Evolutionary conservation across 2,113 vertebrate species (phyloP), one percentile per base, ranked within the genome.

Genomic region (Chitala chitala): DNA sequence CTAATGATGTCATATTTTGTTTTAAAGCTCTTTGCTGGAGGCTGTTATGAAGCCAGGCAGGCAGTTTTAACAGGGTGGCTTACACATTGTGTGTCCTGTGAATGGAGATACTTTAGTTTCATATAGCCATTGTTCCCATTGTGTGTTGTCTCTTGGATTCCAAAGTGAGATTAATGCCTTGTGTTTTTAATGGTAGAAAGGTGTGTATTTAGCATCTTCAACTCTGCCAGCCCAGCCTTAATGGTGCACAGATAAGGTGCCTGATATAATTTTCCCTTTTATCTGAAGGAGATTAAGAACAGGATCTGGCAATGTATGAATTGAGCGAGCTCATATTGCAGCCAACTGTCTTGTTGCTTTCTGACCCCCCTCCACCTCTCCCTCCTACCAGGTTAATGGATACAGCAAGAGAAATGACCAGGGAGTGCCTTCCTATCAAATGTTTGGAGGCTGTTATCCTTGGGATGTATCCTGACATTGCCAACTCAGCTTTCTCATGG

Each of bases 361-460:
- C 31, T 38, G n/a, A n/a, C n/a, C n/a, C n/a, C n/a, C n/a, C 36
- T 54, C 50, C 40, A 36, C 63, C 69, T 42, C 59, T 26, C 15
- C 31, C 53, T 44, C 17, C 53, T 75, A 24, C 79, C 80, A 98
- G 96, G 90, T 89, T 98, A 78, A 98, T 98, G 96, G 96, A 98
- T 86, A 96, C 94, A 0, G 96, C 96, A 10, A 93, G 88, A 87
- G 96, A 98, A 89, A 95, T 95, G 96, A 94, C 94, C 84, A 91
- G 95, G 46, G 96, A 98, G 84, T 96, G 96, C 75, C 86, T 99
- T 79, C 96, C 96, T 75, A 99, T 99, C 86, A 99, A 99, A 93
- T 99, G 96, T 87, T 95, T 99, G 64, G 96, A 99, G 88, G 96
- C 96, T 15, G 96, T 99, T 83, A 97, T 99, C 88, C 84, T 99